Evolutionary conservation across 2,888 invertebrate species (phyloP).

Genomic region (Protodeltote pygarga): DNA sequence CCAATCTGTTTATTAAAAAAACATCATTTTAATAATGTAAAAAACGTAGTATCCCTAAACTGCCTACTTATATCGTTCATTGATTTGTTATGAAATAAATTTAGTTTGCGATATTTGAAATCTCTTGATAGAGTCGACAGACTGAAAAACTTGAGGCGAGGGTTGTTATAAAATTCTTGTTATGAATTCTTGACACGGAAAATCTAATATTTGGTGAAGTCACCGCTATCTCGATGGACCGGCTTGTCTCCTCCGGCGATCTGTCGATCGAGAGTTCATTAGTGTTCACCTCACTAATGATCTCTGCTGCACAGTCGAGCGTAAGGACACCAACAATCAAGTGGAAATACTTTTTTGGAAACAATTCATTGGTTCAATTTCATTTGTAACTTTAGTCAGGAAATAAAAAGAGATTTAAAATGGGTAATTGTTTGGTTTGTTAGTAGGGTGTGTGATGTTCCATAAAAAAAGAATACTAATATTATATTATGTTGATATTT

Average conservation of each 20-base stretch:
- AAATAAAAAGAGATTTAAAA: background rate
- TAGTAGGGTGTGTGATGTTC: no score
- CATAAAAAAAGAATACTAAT: no score
- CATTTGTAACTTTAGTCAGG: constrained; percentile 11
- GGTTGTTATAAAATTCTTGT: constrained; percentile 42
- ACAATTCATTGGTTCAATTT: constrained; percentile 44
- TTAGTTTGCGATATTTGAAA: constrained; percentile 20
- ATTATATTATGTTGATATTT: no score
- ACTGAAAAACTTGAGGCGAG: constrained; percentile 23
- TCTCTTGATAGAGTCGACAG: constrained; percentile 23
- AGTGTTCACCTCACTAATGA: constrained; percentile 80
- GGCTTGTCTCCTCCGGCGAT: constrained; percentile 64
- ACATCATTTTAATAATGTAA: no score
- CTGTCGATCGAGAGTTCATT: constrained; percentile 77
- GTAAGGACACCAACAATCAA: constrained; percentile 51
- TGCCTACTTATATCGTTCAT: no score
- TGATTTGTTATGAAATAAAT: constrained; percentile 18
- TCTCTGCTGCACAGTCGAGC: constrained; percentile 53
- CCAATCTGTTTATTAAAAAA: no score
- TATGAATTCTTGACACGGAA: constrained; percentile 51
- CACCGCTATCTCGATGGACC: constrained; percentile 53
- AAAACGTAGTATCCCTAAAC: no score
- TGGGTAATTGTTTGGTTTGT: background rate
- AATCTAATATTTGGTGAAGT: constrained; percentile 59
- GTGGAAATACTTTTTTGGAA: constrained; percentile 48